A percentile compares a stretch with the other conserved stretches of the same genome.
These are phyloP conservation scores for Camelus dromedarius DNA, from an alignment of 2,113 vertebrate species.

Conservation along the genomic window DNA sequence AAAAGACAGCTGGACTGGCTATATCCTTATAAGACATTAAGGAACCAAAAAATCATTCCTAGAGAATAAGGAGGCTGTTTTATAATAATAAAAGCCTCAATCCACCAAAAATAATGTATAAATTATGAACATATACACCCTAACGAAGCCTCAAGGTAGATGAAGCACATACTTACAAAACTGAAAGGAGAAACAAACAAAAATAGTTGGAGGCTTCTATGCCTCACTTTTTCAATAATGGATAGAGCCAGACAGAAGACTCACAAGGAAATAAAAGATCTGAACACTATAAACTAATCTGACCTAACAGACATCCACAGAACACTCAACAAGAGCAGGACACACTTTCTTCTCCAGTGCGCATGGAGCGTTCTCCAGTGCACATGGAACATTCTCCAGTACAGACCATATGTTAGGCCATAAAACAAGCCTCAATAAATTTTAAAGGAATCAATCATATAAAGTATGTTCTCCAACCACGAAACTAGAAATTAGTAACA, in stretches of 20 bases:
- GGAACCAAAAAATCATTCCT: not conserved
- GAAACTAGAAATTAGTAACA: constrained; percentile 2
- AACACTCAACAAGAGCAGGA: not conserved
- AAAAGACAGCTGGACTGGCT: not conserved
- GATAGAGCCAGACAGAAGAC: not conserved
- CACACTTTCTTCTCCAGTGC: not conserved
- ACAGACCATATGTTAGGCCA: not conserved
- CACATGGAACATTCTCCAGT: not conserved
- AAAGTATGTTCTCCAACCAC: not conserved
- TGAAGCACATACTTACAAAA: not conserved
- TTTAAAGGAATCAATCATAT: constrained; percentile 26
- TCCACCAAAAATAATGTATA: not conserved
- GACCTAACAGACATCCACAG: not conserved
- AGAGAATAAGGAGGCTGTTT: not conserved
- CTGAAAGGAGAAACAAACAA: constrained; percentile 34
- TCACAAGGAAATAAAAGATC: not conserved
- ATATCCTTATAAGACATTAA: not conserved
- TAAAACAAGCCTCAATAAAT: constrained; percentile 6
- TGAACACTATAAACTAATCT: not conserved
- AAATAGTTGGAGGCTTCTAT: not conserved
- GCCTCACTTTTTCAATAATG: constrained; percentile 31
- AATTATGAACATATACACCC: not conserved
- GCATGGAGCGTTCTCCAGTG: not conserved
- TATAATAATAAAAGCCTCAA: constrained; percentile 26
- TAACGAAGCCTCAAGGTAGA: not conserved